Conservation (phyloP, 2,888 invertebrate species). For the Dryobota labecula region DNA sequence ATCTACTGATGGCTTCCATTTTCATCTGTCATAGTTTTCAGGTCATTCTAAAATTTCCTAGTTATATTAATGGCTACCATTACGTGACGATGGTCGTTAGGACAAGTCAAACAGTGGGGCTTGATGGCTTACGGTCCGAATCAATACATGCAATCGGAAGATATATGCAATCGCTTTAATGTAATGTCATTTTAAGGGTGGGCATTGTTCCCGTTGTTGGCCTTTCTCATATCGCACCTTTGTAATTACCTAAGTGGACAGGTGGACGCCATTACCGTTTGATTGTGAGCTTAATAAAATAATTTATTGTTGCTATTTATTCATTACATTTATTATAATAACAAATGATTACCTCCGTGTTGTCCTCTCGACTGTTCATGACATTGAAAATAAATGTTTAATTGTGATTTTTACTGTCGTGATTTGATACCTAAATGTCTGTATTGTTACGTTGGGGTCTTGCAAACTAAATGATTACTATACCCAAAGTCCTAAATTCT, state of each 20-base stretch:
- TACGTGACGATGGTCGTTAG: slow-evolving; percentile 14
- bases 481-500: no score
- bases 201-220: neutral
- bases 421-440: neutral
- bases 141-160: slow-evolving; percentile 14
- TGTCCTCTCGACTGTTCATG: neutral
- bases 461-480: slow-evolving; percentile 1
- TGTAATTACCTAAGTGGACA: slow-evolving; percentile 14
- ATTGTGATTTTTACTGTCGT: slow-evolving; percentile 7
- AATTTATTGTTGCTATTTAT: no score
- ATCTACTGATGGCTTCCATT: slow-evolving; percentile 33
- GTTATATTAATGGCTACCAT: slow-evolving; percentile 7
- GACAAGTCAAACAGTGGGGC: slow-evolving; percentile 12
- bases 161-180: slow-evolving; percentile 9
- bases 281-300: slow-evolving; percentile 9
- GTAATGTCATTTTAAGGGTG: neutral
- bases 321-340: slow-evolving; percentile 17
- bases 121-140: slow-evolving; percentile 14
- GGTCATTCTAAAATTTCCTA: slow-evolving; percentile 25
- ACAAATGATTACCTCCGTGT: neutral
- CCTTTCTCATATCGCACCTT: slow-evolving; percentile 7
- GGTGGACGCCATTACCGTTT: slow-evolving; percentile 12
- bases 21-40: slow-evolving; percentile 18
- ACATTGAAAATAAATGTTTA: slow-evolving; percentile 7
- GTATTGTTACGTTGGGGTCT: neutral